Evolutionary conservation across 2,797 vertebrate genomes (phyloP), one percentile per base, ranked within the genome.

Genomic region (Adrianichthys oophorus): DNA sequence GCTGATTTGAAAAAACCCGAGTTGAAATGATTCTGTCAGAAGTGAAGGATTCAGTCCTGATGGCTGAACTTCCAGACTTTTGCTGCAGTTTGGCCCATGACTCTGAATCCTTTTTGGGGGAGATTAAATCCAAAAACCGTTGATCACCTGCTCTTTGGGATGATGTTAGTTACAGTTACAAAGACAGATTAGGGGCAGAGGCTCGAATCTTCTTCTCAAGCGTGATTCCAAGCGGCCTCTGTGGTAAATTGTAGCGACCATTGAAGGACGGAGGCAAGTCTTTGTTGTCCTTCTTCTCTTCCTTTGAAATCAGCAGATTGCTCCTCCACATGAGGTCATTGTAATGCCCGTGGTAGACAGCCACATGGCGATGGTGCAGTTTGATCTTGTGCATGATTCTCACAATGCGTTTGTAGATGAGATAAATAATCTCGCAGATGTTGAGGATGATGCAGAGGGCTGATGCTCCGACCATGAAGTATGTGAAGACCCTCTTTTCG

Each of bases 391-490:
- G 90, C 0, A 64, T 4, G 0, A 64, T 60, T 17, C 63, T 84
- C 0, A 83, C 59, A 0, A 91, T 0, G 41, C 96, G 78, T 77
- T 95, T 98, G 82, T 85, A 87, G 83, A 98, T 80, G 56, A 99
- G 95, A 86, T 99, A 99, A 77, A 95, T 85, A 72, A 98, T 94
- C 91, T 99, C 98, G 7, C 95, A 97, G 84, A 98, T 85, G 0
- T 93, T 99, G 50, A 99, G 94, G 67, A 99, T 42, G 0, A 99
- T 95, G 88, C 98, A 99, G 73, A 98, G 74, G 21, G 93, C 93
- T 0, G 97, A 98, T 1, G 98, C 97, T 0, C 95, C 96, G 0
- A 99, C 97, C 98, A 99, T 99, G 85, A 99, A 99, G 82, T 98
- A 99, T 48, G 96, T 99, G 90, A 99, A 99, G 73, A 98, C 85